phyloP scores from a whole-genome alignment of 2,888 invertebrate genomes.

The Temnothorax unifasciatus region DNA sequence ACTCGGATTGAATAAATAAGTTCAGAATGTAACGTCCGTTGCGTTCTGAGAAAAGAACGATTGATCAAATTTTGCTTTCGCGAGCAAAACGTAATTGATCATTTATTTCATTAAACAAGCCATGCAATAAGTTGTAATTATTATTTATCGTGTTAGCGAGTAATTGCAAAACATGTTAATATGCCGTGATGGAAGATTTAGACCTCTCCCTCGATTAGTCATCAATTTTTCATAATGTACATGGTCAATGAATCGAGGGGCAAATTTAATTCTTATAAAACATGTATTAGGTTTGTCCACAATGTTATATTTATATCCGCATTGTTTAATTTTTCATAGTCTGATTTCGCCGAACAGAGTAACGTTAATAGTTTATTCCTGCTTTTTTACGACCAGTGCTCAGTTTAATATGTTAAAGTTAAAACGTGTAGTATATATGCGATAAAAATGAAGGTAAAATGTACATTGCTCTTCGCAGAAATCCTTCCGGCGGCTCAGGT shows the following conservation, averaged over 20 bases:
- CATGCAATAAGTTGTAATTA: slow-evolving; percentile 10
- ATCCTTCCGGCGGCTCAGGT: slow-evolving; percentile 93
- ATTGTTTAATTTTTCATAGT: neutral
- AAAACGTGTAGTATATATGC: neutral
- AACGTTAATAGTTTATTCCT: neutral
- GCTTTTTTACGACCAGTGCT: slow-evolving; percentile 21
- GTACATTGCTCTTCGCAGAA: slow-evolving; percentile 87
- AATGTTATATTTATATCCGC: neutral
- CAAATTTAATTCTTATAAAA: slow-evolving; percentile 20
- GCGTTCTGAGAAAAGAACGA: neutral
- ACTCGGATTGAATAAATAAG: slow-evolving; percentile 7
- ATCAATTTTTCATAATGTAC: slow-evolving; percentile 10
- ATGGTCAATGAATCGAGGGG: neutral
- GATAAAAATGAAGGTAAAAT: slow-evolving; percentile 16
- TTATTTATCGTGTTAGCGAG: neutral
- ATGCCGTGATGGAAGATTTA: neutral
- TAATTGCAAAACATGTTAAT: neutral
- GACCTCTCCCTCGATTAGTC: neutral
- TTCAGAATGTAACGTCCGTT: neutral
- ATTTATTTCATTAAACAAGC: slow-evolving; percentile 14
- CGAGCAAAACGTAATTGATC: neutral
- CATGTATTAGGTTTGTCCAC: neutral
- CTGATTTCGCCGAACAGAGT: neutral
- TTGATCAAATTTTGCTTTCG: neutral
- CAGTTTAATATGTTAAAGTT: neutral